Base-by-base conservation (phyloP, 2,113 vertebrate species). In the Macquaria ambigua region DNA sequence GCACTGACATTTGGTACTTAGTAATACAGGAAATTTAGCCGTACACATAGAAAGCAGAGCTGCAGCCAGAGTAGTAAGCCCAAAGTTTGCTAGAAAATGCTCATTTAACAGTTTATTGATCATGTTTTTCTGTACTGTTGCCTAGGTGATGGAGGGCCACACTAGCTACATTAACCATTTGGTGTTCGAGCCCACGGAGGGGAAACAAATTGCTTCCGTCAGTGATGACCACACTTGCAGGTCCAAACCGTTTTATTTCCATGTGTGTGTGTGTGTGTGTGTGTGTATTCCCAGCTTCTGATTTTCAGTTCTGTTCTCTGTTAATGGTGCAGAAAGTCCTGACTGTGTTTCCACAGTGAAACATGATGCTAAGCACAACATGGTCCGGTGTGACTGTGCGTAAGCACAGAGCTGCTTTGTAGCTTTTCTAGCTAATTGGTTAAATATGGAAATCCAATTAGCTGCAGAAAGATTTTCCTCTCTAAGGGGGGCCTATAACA, bases 191-290 rank as follows among this genome's bases (percentile, higher is more conserved):
- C 98, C 98, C 74, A 96, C 87, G 8, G 97, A 97, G 87, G 98
- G 98, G 90, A 97, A 97, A 92, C 97, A 97, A 94, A 95, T 99
- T 79, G 98, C 98, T 93, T 99, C 98, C 66, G 98, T 99, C 92
- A 98, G 98, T 77, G 98, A 99, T 82, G 98, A 99, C 93, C 98
- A 99, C 95, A 99, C 98, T 87, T 99, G 98, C 96, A 98, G 98
- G 98, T 99, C 95, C 77, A 95, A 90, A 70, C 87, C 16, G 10
- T 81, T 91, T 90, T 82, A 63, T 81, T 81, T 80, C 53, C n/a
- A 14, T 87, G 23, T 55, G 84, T 55, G 64, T 48, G 53, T 81
- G 50, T 23, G 50, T 74, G 43, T 64, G 28, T 78, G 66, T 71
- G 74, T 69, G 77, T 75, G 70, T 80, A 41, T 82, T 87, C 78